These are phyloP conservation scores for Mellivora capensis DNA, from an alignment of 2,113 vertebrate genomes.

Conservation along the genomic window DNA sequence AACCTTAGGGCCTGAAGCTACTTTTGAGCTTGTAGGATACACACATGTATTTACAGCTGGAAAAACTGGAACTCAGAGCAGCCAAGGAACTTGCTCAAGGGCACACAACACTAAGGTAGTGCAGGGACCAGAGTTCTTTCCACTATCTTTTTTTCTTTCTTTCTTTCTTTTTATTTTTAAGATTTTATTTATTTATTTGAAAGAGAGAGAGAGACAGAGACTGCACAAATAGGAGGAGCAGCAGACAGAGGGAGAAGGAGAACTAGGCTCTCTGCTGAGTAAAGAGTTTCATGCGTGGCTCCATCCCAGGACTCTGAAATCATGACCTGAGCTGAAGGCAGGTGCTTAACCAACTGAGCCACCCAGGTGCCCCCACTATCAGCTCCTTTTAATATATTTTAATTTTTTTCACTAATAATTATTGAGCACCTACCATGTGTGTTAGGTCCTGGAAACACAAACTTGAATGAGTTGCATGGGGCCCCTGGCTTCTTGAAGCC, in stretches of 20 bases:
- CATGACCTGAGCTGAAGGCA: not conserved
- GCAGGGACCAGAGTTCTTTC: not conserved
- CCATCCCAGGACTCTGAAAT: too few relatives aligned
- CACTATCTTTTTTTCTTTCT: not conserved
- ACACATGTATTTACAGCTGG: not conserved
- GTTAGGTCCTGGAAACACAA: not conserved
- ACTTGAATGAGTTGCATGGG: not conserved
- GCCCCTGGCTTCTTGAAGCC: not conserved
- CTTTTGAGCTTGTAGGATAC: not conserved
- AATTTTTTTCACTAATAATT: not conserved
- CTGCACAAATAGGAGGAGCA: too few relatives aligned
- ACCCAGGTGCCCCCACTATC: too few relatives aligned
- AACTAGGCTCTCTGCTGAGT: too few relatives aligned
- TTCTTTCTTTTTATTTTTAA: too few relatives aligned
- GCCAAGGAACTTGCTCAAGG: not conserved
- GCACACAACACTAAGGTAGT: not conserved
- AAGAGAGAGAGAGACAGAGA: too few relatives aligned
- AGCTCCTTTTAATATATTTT: not conserved
- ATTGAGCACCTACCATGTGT: not conserved
- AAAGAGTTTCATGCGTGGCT: too few relatives aligned
- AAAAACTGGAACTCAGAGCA: not conserved
- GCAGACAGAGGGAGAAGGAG: too few relatives aligned
- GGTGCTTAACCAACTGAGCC: too few relatives aligned
- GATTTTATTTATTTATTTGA: too few relatives aligned
- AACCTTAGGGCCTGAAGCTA: not conserved